phyloP scores from a whole-genome alignment of 2,113 vertebrate genomes.

The Cyprinus carpio region DNA sequence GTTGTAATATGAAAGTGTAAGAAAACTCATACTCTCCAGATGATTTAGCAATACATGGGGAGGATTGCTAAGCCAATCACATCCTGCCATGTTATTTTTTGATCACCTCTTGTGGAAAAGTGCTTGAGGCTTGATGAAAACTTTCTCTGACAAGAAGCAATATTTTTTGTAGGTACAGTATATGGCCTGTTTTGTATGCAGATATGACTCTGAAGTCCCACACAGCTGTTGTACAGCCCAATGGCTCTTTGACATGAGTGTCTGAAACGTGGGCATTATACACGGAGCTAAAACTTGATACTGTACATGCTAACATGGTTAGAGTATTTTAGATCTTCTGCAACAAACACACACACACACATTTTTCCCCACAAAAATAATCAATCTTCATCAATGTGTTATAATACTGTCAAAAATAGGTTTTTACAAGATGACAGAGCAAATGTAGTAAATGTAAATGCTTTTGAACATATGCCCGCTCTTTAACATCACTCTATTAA shows the following conservation, averaged over 20 bases:
- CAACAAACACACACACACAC: background rate
- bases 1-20: too few relatives aligned
- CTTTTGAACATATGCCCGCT: background rate
- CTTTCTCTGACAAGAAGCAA: slow-evolving; percentile 14
- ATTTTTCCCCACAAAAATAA: too few relatives aligned
- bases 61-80: background rate
- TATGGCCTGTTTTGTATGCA: slow-evolving; percentile 39
- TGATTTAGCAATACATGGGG: background rate
- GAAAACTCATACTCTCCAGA: background rate
- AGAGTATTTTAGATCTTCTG: background rate
- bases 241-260: background rate
- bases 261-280: background rate
- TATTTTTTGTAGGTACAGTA: slow-evolving; percentile 46
- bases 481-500: background rate
- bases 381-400: background rate
- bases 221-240: slow-evolving; percentile 19
- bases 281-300: background rate
- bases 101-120: background rate
- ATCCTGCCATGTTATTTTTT: background rate
- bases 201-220: slow-evolving; percentile 6
- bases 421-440: background rate
- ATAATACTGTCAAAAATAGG: background rate
- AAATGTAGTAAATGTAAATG: background rate
- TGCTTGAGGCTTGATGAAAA: background rate
- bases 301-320: background rate